A percentile compares a stretch with the other conserved stretches of the same genome.
Evolutionary conservation across 2,888 invertebrate genomes (phyloP).

Genomic region (Tanytarsus gracilentus): DNA sequence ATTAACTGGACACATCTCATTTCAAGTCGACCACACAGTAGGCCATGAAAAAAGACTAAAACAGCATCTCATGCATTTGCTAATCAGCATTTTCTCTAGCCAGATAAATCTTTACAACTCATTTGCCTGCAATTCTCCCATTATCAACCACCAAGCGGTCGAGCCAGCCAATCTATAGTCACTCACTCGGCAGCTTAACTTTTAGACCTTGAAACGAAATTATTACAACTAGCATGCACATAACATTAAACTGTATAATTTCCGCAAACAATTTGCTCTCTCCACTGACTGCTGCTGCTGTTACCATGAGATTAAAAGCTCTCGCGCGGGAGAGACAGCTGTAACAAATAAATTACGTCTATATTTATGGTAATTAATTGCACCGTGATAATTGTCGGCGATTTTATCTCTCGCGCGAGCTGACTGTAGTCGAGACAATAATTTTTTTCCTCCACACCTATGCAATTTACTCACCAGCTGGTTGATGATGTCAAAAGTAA

Average conservation of each 20-base stretch:
- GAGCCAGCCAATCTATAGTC: no score
- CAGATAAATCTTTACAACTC: no score
- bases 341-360: neutral
- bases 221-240: conserved; percentile 2
- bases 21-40: no score
- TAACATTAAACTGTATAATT: conserved; percentile 8
- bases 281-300: neutral
- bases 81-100: no score
- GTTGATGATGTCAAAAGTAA: conserved; percentile 2
- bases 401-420: no score
- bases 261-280: conserved; percentile 15
- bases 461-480: neutral
- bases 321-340: conserved; percentile 4
- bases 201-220: conserved; percentile 13
- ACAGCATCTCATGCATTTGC: no score
- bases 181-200: no score
- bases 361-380: conserved; percentile 8
- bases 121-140: no score
- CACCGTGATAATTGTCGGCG: conserved; percentile 10
- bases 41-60: no score
- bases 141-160: no score
- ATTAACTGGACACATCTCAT: no score
- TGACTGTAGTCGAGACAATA: neutral
- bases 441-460: neutral
- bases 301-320: neutral